phyloP scores from a whole-genome alignment of 2,113 vertebrate genomes.

The Anolis sagrei region DNA sequence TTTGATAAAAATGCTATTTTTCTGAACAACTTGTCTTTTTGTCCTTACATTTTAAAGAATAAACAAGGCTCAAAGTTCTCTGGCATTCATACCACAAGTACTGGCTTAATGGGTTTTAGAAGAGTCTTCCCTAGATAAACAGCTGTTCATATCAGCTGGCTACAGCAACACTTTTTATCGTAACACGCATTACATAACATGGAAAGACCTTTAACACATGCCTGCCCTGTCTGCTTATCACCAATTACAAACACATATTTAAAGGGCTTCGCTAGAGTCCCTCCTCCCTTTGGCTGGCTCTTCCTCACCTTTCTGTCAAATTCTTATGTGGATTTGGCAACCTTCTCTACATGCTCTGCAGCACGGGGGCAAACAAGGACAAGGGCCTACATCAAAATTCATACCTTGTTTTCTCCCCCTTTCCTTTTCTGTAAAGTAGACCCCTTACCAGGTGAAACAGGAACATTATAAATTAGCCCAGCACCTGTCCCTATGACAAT shows the following conservation, averaged over 20 bases:
- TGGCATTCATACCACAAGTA: neutral
- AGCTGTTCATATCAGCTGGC: neutral
- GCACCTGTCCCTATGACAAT: neutral
- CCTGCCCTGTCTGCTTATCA: neutral
- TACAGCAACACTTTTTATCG: neutral
- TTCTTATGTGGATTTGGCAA: neutral
- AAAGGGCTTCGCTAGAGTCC: neutral
- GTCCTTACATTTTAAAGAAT: neutral
- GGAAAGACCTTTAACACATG: neutral
- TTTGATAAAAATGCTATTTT: neutral
- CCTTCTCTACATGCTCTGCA: neutral
- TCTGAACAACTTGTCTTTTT: neutral
- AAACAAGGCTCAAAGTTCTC: neutral
- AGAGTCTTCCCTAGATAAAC: neutral
- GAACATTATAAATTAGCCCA: neutral
- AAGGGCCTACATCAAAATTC: neutral
- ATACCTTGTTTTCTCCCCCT: neutral
- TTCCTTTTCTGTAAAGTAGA: neutral
- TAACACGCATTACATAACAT: neutral
- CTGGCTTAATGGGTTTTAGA: neutral
- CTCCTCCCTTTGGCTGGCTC: neutral
- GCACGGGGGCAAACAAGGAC: neutral
- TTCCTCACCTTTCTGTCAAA: neutral
- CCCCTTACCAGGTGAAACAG: neutral
- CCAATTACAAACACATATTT: neutral